These are phyloP conservation scores for Ptilonorhynchus violaceus DNA, from an alignment of 2,113 vertebrate species.

Conservation along the genomic window DNA sequence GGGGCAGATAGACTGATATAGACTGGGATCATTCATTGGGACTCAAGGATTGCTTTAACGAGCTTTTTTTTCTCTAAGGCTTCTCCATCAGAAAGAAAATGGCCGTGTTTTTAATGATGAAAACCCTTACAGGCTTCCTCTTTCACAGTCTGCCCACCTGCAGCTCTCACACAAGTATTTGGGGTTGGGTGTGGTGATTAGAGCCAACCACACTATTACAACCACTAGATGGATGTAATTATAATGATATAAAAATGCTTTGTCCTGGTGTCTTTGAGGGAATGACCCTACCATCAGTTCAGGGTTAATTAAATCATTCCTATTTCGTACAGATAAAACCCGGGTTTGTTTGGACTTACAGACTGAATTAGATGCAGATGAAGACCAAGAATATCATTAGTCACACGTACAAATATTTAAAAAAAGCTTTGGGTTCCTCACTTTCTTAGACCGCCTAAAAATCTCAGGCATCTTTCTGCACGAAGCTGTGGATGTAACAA, in stretches of 20 bases:
- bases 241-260: not conserved
- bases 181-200: not conserved
- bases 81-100: not conserved
- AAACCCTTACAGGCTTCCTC: not conserved
- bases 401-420: not conserved
- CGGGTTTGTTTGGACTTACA: not conserved
- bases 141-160: not conserved
- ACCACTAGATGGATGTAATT: not conserved
- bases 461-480: not conserved
- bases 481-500: not conserved
- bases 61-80: not conserved
- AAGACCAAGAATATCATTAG: not conserved
- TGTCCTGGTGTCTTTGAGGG: not conserved
- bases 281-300: not conserved
- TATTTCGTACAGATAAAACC: not conserved
- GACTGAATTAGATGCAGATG: not conserved
- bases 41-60: not conserved
- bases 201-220: not conserved
- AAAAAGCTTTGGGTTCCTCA: not conserved
- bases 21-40: not conserved
- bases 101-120: not conserved
- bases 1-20: slow-evolving; percentile 6
- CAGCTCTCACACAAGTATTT: not conserved
- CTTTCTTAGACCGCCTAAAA: not conserved
- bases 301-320: not conserved